Percentiles rank a stretch among this genome's conserved stretches.
phyloP scores from a whole-genome alignment of 2,888 invertebrate genomes.

The Orchestes rusci region DNA sequence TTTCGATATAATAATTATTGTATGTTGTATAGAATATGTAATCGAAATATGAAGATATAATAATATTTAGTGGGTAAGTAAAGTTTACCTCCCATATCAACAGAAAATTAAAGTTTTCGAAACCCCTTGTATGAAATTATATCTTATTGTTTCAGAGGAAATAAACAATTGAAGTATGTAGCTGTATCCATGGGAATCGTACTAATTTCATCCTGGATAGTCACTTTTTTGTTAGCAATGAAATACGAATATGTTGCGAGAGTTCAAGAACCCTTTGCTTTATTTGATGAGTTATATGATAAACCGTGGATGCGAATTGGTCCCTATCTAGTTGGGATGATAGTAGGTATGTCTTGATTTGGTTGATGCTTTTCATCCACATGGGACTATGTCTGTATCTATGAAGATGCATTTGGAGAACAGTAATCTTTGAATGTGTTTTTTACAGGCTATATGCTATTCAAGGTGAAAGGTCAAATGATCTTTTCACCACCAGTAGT shows the following conservation, averaged over 20 bases:
- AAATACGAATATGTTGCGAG: conserved; percentile 66
- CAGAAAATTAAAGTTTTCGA: too few species aligned
- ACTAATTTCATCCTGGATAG: conserved; percentile 66
- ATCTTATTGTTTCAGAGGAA: conserved; percentile 1
- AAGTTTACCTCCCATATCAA: too few species aligned
- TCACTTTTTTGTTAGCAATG: conserved; percentile 67
- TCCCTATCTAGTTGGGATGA: conserved; percentile 72
- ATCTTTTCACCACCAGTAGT: conserved; percentile 44
- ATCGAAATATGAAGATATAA: too few species aligned
- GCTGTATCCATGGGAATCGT: conserved; percentile 51
- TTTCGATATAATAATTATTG: too few species aligned
- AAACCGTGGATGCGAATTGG: conserved; percentile 80
- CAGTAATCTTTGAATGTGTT: not conserved
- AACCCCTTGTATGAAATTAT: too few species aligned
- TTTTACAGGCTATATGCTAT: conserved; percentile 57
- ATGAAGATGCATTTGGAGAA: too few species aligned
- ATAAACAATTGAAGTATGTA: conserved; percentile 49
- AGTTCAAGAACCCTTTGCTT: conserved; percentile 73
- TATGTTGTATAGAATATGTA: too few species aligned
- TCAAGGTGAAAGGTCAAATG: conserved; percentile 47
- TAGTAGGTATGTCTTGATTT: conserved; percentile 39
- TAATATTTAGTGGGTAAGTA: too few species aligned
- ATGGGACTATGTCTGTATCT: too few species aligned
- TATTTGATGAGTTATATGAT: conserved; percentile 76
- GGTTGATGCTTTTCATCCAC: not conserved